These are phyloP conservation scores for Mesaphorura yosii DNA, from an alignment of 1,140 invertebrate species.

Conservation along the genomic window DNA sequence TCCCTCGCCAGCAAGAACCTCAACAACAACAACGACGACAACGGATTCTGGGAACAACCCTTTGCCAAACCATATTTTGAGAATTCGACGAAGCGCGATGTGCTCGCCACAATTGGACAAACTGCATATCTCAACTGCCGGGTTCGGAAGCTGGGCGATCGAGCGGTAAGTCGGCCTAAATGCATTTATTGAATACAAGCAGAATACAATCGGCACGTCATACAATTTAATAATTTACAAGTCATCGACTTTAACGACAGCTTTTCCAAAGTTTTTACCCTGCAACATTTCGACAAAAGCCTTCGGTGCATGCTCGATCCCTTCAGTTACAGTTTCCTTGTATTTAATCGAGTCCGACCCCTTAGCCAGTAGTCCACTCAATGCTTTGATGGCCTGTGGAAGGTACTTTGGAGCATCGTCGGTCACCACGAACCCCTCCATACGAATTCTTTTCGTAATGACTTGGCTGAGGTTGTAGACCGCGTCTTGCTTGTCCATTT, in stretches of 20 bases:
- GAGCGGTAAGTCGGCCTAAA: constrained; percentile 56
- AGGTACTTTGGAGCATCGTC: background rate
- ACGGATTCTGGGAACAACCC: constrained; percentile 54
- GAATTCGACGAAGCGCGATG: constrained; percentile 68
- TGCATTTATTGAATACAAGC: background rate
- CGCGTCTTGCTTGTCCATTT: constrained; percentile 1
- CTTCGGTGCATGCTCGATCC: constrained; percentile 50
- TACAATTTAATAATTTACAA: no score
- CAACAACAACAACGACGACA: no score
- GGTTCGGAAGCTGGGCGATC: constrained; percentile 66
- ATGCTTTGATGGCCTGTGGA: background rate
- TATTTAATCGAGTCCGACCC: no score
- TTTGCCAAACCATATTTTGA: constrained; percentile 80
- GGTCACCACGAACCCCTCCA: background rate
- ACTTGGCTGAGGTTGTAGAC: background rate
- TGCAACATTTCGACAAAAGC: constrained; percentile 42
- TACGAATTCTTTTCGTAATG: background rate
- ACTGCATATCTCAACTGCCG: constrained; percentile 71
- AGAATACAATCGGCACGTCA: no score
- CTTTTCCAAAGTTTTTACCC: constrained; percentile 4
- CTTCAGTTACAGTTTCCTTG: constrained; percentile 47
- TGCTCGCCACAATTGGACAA: constrained; percentile 72
- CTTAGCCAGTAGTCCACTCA: no score
- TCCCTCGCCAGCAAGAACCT: no score
- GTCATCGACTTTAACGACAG: background rate